Conservation (phyloP, 2,113 vertebrate species). For the Todiramphus saurophagus region DNA sequence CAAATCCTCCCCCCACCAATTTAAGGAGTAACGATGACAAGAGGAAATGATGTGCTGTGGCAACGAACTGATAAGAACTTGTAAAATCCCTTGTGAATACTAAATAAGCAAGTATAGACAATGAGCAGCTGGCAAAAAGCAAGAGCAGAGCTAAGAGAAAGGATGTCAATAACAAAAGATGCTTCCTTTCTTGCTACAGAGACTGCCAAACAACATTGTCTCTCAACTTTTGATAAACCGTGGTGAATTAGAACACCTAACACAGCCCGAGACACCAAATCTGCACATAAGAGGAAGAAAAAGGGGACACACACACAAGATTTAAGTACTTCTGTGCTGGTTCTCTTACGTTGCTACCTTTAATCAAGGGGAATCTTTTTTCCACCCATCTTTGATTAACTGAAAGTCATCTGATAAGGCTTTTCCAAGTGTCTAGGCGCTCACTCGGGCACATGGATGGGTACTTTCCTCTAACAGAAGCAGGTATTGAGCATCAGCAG, state of each 20-base stretch:
- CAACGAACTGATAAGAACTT: conserved; percentile 64
- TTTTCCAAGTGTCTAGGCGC: background rate
- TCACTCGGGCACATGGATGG: background rate
- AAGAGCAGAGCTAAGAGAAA: conserved; percentile 70
- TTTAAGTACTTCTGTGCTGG: background rate
- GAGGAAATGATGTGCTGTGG: conserved; percentile 65
- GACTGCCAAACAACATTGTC: conserved; percentile 68
- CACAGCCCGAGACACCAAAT: background rate
- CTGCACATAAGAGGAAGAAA: background rate
- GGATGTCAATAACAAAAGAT: conserved; percentile 76
- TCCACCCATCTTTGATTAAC: background rate
- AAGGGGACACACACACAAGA: background rate
- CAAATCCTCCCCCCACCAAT: conserved; percentile 24
- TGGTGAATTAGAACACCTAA: conserved; percentile 58
- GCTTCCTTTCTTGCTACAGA: conserved; percentile 71
- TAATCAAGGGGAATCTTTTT: conserved; percentile 10
- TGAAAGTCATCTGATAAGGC: conserved; percentile 10
- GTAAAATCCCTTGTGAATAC: conserved; percentile 66
- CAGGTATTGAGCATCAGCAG: background rate
- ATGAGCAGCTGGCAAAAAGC: conserved; percentile 71
- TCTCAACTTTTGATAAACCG: conserved; percentile 50
- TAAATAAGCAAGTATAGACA: conserved; percentile 68
- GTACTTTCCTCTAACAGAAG: background rate
- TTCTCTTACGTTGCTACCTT: background rate
- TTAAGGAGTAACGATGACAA: conserved; percentile 58